Conservation (phyloP, 1,140 invertebrate genomes). For the Helicoverpa zea region DNA sequence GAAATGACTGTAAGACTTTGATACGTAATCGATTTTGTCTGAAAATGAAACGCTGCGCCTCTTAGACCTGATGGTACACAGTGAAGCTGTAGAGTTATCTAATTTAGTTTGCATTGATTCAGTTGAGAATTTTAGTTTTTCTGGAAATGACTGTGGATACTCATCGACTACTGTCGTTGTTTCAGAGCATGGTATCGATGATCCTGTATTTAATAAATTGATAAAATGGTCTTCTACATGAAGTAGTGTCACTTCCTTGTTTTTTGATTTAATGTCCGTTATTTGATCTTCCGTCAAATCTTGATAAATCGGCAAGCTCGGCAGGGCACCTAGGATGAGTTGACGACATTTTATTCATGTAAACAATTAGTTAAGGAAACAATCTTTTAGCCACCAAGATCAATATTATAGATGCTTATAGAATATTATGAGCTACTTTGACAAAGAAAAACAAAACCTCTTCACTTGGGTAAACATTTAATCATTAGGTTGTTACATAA, state of each 20-base stretch:
- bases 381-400: not conserved
- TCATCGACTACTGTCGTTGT: conserved; percentile 23
- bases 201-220: conserved; percentile 25
- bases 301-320: conserved; percentile 63
- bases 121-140: not conserved
- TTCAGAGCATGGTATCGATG: conserved; percentile 26
- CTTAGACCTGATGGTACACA: conserved; percentile 50
- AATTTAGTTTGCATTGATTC: conserved; percentile 30
- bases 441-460: not conserved
- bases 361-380: conserved; percentile 16
- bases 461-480: conserved; percentile 40
- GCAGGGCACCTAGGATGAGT: conserved; percentile 70
- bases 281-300: conserved; percentile 64
- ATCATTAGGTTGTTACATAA: conserved; percentile 24
- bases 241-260: conserved; percentile 33
- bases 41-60: conserved; percentile 52
- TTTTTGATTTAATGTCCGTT: conserved; percentile 49
- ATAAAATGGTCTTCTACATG: conserved; percentile 9
- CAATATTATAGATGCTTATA: not conserved
- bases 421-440: not conserved
- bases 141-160: conserved; percentile 4
- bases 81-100: conserved; percentile 30
- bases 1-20: conserved; percentile 16
- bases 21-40: conserved; percentile 53
- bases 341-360: conserved; percentile 61